phyloP scores from a whole-genome alignment of 2,797 vertebrate genomes.

The Eutrigla gurnardus region DNA sequence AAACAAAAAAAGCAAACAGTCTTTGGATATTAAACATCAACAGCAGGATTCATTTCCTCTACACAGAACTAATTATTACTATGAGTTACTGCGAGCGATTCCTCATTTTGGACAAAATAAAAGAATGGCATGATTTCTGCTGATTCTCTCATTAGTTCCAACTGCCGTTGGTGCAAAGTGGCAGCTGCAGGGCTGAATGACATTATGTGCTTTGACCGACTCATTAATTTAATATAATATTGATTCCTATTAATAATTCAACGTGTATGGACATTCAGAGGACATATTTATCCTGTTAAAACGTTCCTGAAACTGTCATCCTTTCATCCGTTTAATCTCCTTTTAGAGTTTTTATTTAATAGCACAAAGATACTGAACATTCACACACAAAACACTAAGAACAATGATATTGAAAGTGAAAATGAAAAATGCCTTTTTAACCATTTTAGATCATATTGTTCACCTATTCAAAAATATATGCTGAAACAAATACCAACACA shows the following conservation, averaged over 20 bases:
- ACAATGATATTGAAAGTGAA: no score
- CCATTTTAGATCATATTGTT: no score
- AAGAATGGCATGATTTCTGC: constrained; percentile 26
- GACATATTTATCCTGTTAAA: constrained; percentile 25
- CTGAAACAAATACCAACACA: no score
- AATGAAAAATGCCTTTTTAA: no score
- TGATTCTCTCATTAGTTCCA: constrained; percentile 16
- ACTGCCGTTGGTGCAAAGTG: no score
- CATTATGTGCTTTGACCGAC: constrained; percentile 24
- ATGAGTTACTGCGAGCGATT: neutral
- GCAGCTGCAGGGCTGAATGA: constrained; percentile 14
- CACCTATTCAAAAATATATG: no score
- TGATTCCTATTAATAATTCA: constrained; percentile 58
- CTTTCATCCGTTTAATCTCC: neutral
- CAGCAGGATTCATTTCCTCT: constrained; percentile 4
- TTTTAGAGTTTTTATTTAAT: no score
- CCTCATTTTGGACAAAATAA: constrained; percentile 20
- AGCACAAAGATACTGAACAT: no score
- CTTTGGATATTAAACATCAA: constrained; percentile 42
- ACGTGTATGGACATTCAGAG: constrained; percentile 16
- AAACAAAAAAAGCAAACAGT: constrained; percentile 25
- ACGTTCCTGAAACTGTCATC: neutral
- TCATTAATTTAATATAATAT: constrained; percentile 41
- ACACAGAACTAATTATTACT: constrained; percentile 35
- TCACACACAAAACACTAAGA: no score